Evolutionary conservation across 2,888 invertebrate genomes (phyloP).

Genomic region (Pachydiplax longipennis): DNA sequence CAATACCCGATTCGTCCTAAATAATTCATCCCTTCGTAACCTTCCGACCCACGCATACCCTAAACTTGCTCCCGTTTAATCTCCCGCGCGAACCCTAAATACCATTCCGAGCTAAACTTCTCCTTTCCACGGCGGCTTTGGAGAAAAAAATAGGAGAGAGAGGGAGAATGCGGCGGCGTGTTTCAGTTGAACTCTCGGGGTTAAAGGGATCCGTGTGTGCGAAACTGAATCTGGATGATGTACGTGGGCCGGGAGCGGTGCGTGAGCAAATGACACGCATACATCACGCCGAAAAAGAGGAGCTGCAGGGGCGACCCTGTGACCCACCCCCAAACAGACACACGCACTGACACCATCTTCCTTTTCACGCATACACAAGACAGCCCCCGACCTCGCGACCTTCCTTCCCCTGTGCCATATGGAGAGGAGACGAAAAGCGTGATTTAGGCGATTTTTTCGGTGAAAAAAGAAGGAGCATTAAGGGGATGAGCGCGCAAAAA

Average conservation of each 20-base stretch:
- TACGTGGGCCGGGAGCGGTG: not conserved
- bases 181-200: constrained; percentile 6
- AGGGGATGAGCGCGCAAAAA: not conserved
- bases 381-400: not conserved
- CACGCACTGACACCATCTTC: not conserved
- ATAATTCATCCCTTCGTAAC: not conserved
- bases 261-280: constrained; percentile 27
- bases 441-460: constrained; percentile 32
- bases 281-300: not conserved
- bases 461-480: not conserved
- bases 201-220: constrained; percentile 12
- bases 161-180: not conserved
- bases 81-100: not conserved
- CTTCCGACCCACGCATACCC: not conserved
- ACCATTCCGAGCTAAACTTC: not conserved
- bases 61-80: not conserved
- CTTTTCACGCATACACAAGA: not conserved
- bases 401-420: not conserved
- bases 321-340: not conserved
- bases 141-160: too few relatives aligned
- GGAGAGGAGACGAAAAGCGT: constrained; percentile 3
- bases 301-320: not conserved
- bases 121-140: not conserved
- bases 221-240: not conserved
- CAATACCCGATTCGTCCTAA: not conserved